These are phyloP conservation scores for Cyprinodon variegatus DNA, from an alignment of 2,113 vertebrate species.

Conservation along the genomic window DNA sequence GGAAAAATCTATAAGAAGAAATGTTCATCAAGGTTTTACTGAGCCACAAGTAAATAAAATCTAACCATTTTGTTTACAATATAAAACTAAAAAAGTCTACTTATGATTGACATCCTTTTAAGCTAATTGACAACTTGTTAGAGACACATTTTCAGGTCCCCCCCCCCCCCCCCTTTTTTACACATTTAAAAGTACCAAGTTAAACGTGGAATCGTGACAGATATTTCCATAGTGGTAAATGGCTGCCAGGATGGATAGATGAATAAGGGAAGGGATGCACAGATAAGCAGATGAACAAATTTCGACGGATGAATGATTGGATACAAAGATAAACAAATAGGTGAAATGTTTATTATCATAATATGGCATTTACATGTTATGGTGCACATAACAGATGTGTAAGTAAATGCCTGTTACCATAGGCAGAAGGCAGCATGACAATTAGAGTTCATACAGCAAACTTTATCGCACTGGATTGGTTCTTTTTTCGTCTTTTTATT, in stretches of 20 bases:
- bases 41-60: not conserved
- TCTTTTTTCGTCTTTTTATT: no score
- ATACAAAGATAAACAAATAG: not conserved
- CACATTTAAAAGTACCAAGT: not conserved
- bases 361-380: no score
- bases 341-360: not conserved
- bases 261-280: not conserved
- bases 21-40: not conserved
- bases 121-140: not conserved
- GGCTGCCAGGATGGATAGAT: not conserved
- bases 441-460: no score
- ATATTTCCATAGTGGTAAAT: not conserved
- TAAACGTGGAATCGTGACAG: not conserved
- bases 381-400: not conserved
- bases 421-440: no score
- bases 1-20: slow-evolving; percentile 5
- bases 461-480: no score
- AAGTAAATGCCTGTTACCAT: no score
- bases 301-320: no score
- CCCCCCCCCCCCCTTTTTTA: no score
- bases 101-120: not conserved
- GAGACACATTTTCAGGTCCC: no score
- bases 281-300: no score
- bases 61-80: not conserved
- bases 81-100: not conserved